Conservation (phyloP, 2,888 invertebrate genomes). For the Phoenoteleia sp. region DNA sequence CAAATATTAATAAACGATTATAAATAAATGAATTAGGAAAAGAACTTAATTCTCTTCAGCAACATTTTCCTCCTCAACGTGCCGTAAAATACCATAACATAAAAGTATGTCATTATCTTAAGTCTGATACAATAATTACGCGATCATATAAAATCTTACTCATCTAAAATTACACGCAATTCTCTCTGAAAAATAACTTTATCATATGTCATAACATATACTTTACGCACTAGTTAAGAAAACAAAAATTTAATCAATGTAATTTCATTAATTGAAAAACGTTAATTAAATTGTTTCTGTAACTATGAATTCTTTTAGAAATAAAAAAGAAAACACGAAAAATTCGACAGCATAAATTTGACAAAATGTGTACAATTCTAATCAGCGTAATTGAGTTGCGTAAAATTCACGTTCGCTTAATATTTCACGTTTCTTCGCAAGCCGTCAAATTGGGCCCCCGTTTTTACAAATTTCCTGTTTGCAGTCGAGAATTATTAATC, state of each 20-base stretch:
- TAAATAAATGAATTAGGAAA: no score
- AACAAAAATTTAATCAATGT: no score
- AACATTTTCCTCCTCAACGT: not conserved
- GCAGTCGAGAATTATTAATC: slow-evolving; percentile 49
- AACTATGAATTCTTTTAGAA: no score
- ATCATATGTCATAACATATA: slow-evolving; percentile 2
- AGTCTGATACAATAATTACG: not conserved
- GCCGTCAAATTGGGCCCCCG: slow-evolving; percentile 26
- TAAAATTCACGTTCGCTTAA: slow-evolving; percentile 12
- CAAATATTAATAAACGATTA: no score
- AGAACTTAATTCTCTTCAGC: no score
- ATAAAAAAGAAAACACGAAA: no score
- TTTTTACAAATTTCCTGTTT: slow-evolving; percentile 56
- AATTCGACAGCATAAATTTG: not conserved
- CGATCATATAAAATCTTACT: not conserved
- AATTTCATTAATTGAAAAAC: no score
- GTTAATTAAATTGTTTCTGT: no score
- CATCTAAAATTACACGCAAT: no score
- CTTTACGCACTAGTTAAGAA: no score
- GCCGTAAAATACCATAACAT: no score
- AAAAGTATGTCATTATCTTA: no score
- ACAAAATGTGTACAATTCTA: not conserved
- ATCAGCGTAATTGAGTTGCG: slow-evolving; percentile 25
- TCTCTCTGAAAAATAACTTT: slow-evolving; percentile 12
- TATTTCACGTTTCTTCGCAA: slow-evolving; percentile 1